These are phyloP conservation scores for Monarcha castaneiventris DNA, from an alignment of 2,113 vertebrate species.

Conservation along the genomic window DNA sequence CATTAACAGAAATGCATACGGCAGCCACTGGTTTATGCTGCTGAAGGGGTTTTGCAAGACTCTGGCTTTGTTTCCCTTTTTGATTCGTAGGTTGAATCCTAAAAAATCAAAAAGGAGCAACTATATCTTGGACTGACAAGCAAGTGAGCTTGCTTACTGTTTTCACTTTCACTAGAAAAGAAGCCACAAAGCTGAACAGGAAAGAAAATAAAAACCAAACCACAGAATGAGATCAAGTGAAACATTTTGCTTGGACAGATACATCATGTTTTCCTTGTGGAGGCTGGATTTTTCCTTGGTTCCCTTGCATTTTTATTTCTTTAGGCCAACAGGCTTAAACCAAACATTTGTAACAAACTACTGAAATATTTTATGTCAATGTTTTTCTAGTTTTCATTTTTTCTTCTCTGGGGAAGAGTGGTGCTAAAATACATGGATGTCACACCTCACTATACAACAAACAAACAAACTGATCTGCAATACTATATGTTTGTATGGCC, in stretches of 20 bases:
- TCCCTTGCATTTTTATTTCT: not conserved
- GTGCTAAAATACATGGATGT: not conserved
- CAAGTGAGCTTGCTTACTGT: not conserved
- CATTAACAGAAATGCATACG: not conserved
- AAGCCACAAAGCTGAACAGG: not conserved
- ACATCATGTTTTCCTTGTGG: not conserved
- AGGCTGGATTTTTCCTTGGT: not conserved
- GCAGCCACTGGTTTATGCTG: not conserved
- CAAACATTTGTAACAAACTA: not conserved
- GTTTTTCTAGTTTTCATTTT: not conserved
- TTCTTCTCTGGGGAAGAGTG: not conserved
- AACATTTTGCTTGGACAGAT: conserved; percentile 28
- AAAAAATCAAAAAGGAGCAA: not conserved
- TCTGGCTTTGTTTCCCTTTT: not conserved
- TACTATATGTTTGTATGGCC: not conserved
- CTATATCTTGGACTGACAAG: not conserved
- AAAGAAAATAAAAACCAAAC: not conserved
- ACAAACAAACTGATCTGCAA: not conserved
- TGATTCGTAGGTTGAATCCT: not conserved
- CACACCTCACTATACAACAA: not conserved
- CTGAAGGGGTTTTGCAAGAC: not conserved
- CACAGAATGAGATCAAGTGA: not conserved
- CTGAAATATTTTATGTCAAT: not conserved
- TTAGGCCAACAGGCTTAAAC: not conserved
- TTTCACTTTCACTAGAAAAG: not conserved